A percentile compares a stretch with the other conserved stretches of the same genome.
These are phyloP conservation scores for Ctenopoma kingsleyae DNA, from an alignment of 2,797 vertebrate genomes.

Conservation along the genomic window DNA sequence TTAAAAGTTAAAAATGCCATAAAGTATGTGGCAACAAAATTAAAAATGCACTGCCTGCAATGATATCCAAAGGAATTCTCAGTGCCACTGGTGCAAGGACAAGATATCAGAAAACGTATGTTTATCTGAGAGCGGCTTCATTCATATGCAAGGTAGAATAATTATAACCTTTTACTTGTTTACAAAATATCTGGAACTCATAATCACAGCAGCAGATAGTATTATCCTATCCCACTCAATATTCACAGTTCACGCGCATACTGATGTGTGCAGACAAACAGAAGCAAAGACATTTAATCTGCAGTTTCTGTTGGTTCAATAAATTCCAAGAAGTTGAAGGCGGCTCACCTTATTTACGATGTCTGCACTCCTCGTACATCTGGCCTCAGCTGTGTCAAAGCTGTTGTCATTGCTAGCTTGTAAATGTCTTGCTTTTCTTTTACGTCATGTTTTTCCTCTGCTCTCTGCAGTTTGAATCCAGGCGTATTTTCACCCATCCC, in stretches of 20 bases:
- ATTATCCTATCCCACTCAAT: slow-evolving; percentile 12
- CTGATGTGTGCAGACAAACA: slow-evolving; percentile 9
- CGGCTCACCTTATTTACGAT: neutral
- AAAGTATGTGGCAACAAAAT: neutral
- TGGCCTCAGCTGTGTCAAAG: slow-evolving; percentile 24
- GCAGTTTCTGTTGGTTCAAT: slow-evolving; percentile 31
- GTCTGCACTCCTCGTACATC: slow-evolving; percentile 3
- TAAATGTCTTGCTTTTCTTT: slow-evolving; percentile 46
- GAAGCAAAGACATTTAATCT: slow-evolving; percentile 10
- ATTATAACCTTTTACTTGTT: slow-evolving; percentile 54
- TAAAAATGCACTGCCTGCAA: slow-evolving; percentile 4
- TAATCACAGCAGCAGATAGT: slow-evolving; percentile 25
- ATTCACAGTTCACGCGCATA: slow-evolving; percentile 6
- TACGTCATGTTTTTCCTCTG: slow-evolving; percentile 21
- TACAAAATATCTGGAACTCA: slow-evolving; percentile 38
- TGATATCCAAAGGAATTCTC: slow-evolving; percentile 9
- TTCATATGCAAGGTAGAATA: slow-evolving; percentile 48
- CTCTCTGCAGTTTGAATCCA: slow-evolving; percentile 38
- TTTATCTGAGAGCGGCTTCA: slow-evolving; percentile 38
- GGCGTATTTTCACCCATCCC: slow-evolving; percentile 44
- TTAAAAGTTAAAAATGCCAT: neutral
- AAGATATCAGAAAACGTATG: slow-evolving; percentile 19
- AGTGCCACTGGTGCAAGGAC: slow-evolving; percentile 23
- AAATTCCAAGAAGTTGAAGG: slow-evolving; percentile 19
- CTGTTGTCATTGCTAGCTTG: slow-evolving; percentile 30